phyloP scores from a whole-genome alignment of 30 jellyfish, hydroid and myxozoan species.

The Phacellophora camtschatica region DNA sequence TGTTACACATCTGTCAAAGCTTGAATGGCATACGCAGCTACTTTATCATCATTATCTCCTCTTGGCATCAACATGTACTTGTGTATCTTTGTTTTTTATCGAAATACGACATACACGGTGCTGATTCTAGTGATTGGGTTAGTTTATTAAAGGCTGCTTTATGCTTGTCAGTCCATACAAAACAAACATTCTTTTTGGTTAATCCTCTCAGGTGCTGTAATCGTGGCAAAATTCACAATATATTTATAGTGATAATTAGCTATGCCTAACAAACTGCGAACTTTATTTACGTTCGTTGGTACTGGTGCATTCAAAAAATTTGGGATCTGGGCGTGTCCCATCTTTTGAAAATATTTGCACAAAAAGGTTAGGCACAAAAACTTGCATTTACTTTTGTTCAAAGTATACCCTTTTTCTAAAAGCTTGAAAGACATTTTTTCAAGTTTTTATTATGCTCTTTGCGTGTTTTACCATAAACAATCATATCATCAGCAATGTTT shows the following conservation, averaged over 20 bases:
- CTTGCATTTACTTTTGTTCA: slow-evolving; percentile 29
- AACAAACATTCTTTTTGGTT: slow-evolving; percentile 20
- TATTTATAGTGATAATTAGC: too few relatives aligned
- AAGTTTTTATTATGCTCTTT: slow-evolving; percentile 27
- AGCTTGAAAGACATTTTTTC: not conserved
- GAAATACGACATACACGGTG: slow-evolving; percentile 45
- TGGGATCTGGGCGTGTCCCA: slow-evolving; percentile 46
- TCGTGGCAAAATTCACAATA: too few relatives aligned
- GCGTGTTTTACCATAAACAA: slow-evolving; percentile 32
- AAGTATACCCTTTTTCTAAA: not conserved
- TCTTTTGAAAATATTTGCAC: slow-evolving; percentile 49
- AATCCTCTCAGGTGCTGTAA: too few relatives aligned
- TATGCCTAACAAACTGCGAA: too few relatives aligned
- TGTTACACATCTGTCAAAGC: slow-evolving; percentile 31
- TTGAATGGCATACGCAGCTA: slow-evolving; percentile 46
- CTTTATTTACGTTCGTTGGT: not conserved
- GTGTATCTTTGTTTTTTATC: slow-evolving; percentile 42
- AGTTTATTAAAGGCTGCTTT: too few relatives aligned
- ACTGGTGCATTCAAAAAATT: slow-evolving; percentile 5
- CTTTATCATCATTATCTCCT: slow-evolving; percentile 26
- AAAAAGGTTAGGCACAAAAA: slow-evolving; percentile 32
- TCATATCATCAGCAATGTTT: slow-evolving; percentile 37
- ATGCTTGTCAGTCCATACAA: slow-evolving; percentile 41
- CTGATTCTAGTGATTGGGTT: slow-evolving; percentile 23
- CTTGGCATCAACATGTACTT: slow-evolving; percentile 50